Evolutionary conservation across 2,888 invertebrate species (phyloP).

Genomic region (Coleophora deauratella): DNA sequence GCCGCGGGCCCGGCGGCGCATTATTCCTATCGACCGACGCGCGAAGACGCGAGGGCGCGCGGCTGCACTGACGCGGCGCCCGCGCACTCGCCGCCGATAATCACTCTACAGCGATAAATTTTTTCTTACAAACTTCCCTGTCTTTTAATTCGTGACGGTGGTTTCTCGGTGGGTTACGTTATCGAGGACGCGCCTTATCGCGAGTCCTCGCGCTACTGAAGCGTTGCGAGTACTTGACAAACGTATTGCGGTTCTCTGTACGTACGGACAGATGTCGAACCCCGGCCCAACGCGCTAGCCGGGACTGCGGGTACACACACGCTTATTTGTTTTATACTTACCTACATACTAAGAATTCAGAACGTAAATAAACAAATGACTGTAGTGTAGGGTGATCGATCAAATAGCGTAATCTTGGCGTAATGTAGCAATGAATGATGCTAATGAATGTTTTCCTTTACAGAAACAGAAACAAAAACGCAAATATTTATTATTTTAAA

Average conservation of each 20-base stretch:
- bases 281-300: too few species aligned
- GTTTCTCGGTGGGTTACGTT: conserved; percentile 32
- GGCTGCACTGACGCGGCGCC: conserved; percentile 26
- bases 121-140: conserved; percentile 41
- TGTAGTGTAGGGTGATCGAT: conserved; percentile 29
- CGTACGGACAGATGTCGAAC: conserved; percentile 5
- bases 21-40: conserved; percentile 45
- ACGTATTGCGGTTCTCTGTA: conserved; percentile 32
- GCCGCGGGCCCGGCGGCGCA: conserved; percentile 31
- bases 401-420: too few species aligned
- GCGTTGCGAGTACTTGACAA: conserved; percentile 40
- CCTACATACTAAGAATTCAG: conserved; percentile 2
- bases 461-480: too few species aligned
- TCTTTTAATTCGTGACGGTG: conserved; percentile 35
- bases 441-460: too few species aligned
- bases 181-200: conserved; percentile 49
- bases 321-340: conserved; percentile 31
- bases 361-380: conserved; percentile 38
- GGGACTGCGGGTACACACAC: conserved; percentile 43
- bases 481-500: too few species aligned
- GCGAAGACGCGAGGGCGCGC: conserved; percentile 20
- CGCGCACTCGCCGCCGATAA: conserved; percentile 44
- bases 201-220: conserved; percentile 33
- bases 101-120: conserved; percentile 52
- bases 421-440: too few species aligned